A percentile compares a stretch with the other conserved stretches of the same genome.
phyloP scores from a whole-genome alignment of 2,113 vertebrate species.

The Azemiops feae region DNA sequence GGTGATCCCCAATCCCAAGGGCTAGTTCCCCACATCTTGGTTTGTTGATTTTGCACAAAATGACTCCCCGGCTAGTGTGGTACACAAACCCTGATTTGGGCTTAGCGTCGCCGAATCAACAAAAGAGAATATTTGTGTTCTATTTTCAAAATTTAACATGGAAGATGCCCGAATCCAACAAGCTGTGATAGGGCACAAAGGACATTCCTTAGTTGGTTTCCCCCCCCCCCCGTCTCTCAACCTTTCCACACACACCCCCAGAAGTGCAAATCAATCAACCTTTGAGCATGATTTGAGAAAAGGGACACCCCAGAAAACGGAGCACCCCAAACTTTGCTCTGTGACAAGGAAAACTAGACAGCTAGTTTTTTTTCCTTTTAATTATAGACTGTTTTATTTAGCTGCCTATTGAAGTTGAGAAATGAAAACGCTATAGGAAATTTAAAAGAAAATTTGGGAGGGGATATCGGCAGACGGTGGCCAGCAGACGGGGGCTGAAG shows the following conservation, averaged over 20 bases:
- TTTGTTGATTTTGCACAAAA: not conserved
- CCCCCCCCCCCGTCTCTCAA: not conserved
- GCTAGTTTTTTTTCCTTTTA: not conserved
- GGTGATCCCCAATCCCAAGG: not conserved
- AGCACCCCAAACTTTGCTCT: not conserved
- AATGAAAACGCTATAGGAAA: not conserved
- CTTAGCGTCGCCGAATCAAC: accelerated
- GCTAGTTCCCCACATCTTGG: not conserved
- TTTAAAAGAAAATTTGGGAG: not conserved
- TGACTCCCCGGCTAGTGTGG: accelerated
- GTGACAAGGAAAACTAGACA: not conserved
- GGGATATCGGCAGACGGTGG: not conserved
- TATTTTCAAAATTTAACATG: too few species aligned
- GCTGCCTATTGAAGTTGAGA: not conserved
- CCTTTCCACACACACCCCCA: too few species aligned
- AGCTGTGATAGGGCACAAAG: not conserved
- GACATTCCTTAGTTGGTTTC: not conserved
- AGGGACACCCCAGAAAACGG: not conserved
- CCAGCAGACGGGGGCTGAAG: not conserved
- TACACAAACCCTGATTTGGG: not conserved
- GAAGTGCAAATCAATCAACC: not conserved
- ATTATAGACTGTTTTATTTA: not conserved
- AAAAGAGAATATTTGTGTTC: not conserved
- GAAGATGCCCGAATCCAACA: not conserved
- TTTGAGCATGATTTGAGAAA: not conserved